Evolutionary conservation across 2,113 vertebrate species (phyloP), one percentile per base, ranked within the genome.

Genomic region (Patagioenas fasciata): DNA sequence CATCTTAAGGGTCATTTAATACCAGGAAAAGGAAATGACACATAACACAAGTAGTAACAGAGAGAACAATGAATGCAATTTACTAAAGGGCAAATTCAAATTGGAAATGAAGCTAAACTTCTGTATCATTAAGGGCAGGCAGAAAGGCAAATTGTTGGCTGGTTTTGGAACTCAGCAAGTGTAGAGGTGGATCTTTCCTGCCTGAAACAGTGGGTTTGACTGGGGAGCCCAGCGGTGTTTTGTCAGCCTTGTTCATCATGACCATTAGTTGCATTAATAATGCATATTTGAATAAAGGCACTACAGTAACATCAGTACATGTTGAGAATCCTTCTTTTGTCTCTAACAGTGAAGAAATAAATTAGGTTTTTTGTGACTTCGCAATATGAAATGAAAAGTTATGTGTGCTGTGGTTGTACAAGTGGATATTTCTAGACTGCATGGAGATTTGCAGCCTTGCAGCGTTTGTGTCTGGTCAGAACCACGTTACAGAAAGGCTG

Each of bases 41-140:
- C 62, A 12, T 81, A 88, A 81, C 87, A n/a, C 60, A 79, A 94
- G 87, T 80, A 77, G 70, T 70, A 96, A 80, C 91, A 84, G 65
- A 92, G 65, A 93, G 77, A 95, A 87, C 82, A 93, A 58, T 91
- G 75, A 72, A 87, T 93, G 84, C 86, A 82, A 67, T 88, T 94
- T 96, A 94, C 81, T 85, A 97, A 96, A 96, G 95, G 85, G 79
- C 91, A 95, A 75, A 94, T 89, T 95, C 92, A 92, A 70, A 89
- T 26, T 93, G 80, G 91, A 95, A 95, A 95, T 81, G 85, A 90
- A 77, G 88, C 89, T 91, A 94, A 95, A 93, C 85, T 83, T 94
- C 79, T 50, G 57, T 89, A 91, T 69, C 61, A 75, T 67, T 84
- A 26, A 73, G 50, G 73, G 72, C 75, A 79, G 82, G 40, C 69